These are phyloP conservation scores for Dioctria linearis DNA, from an alignment of 2,888 invertebrate species.

Conservation along the genomic window DNA sequence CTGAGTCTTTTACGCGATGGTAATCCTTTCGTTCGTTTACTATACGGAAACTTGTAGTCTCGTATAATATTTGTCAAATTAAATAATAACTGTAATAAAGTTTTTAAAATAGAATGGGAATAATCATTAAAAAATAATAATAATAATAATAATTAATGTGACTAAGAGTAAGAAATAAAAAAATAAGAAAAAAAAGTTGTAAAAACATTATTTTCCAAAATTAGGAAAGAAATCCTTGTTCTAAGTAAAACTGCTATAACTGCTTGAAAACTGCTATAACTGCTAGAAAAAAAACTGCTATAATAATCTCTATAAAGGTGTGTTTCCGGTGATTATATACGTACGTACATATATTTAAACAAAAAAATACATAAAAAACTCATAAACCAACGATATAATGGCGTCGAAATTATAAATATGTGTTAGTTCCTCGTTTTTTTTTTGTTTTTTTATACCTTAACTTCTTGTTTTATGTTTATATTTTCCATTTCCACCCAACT, in stretches of 20 bases:
- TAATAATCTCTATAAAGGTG: neutral
- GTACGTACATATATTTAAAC: neutral
- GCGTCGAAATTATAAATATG: slow-evolving; percentile 32
- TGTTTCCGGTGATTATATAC: neutral
- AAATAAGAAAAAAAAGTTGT: neutral
- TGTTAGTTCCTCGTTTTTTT: slow-evolving; percentile 34
- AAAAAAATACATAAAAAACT: neutral
- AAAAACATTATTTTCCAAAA: neutral
- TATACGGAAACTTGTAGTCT: neutral
- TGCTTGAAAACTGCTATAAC: neutral
- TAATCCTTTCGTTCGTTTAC: neutral
- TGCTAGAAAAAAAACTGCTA: neutral
- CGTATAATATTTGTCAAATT: neutral
- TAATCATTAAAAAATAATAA: neutral
- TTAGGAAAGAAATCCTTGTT: neutral
- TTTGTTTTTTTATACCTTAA: neutral
- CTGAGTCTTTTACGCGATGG: neutral
- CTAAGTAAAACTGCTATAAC: neutral
- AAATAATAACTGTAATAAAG: neutral
- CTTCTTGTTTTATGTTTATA: neutral
- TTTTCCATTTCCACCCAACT: neutral
- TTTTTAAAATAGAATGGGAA: neutral
- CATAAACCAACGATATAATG: slow-evolving; percentile 22
- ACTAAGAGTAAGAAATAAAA: no score
- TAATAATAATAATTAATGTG: neutral